phyloP scores from a whole-genome alignment of 1,140 invertebrate genomes.

The Zophobas atratus region DNA sequence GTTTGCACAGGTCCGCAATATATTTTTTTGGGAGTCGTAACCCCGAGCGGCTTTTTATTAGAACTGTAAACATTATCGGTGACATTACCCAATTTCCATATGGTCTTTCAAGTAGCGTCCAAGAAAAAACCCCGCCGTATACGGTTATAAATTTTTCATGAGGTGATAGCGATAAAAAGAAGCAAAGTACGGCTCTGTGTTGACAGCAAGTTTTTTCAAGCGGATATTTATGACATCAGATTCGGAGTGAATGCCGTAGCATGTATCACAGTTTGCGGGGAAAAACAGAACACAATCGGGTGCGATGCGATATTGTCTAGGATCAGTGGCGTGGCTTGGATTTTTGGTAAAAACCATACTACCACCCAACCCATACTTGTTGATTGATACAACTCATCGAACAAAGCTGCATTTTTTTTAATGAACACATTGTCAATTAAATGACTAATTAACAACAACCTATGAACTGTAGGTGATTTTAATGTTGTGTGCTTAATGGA shows the following conservation, averaged over 20 bases:
- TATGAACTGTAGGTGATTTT: no score
- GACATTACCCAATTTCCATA: slow-evolving; percentile 15
- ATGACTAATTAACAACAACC: no score
- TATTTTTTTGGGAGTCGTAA: slow-evolving; percentile 10
- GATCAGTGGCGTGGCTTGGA: not conserved
- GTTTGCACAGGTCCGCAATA: slow-evolving; percentile 34
- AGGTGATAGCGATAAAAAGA: slow-evolving; percentile 46
- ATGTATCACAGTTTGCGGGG: slow-evolving; percentile 46
- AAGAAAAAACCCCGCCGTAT: slow-evolving; percentile 5
- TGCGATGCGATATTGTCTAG: slow-evolving; percentile 48
- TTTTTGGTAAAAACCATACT: no score
- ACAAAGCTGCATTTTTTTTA: no score
- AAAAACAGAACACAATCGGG: slow-evolving; percentile 48
- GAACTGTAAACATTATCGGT: slow-evolving; percentile 15
- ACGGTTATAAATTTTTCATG: slow-evolving; percentile 46
- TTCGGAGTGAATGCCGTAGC: slow-evolving; percentile 44
- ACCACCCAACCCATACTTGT: no score
- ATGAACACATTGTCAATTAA: no score
- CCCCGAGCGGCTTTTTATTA: slow-evolving; percentile 8
- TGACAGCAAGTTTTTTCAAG: slow-evolving; percentile 45
- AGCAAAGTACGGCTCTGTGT: slow-evolving; percentile 45
- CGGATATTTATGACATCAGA: slow-evolving; percentile 49
- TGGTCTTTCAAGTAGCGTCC: slow-evolving; percentile 13
- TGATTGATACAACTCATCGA: no score
- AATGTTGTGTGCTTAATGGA: no score